Conservation (phyloP, 2,113 vertebrate genomes). For the Megaceryle torquata region DNA sequence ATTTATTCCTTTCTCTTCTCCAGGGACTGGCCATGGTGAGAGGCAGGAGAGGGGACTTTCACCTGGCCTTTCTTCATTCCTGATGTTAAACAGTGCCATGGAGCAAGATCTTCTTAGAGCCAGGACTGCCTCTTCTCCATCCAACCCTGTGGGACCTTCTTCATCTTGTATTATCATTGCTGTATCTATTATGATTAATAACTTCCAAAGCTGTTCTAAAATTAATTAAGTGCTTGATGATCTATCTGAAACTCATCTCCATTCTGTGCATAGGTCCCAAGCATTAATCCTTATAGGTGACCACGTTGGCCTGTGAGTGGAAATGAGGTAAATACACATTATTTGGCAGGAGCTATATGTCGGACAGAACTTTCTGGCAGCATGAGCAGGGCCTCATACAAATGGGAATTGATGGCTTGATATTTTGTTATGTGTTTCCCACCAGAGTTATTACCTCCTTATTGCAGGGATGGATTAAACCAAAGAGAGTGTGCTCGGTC, state of each 20-base stretch:
- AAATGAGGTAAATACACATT: background rate
- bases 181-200: background rate
- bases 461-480: background rate
- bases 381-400: background rate
- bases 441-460: background rate
- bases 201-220: background rate
- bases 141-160: background rate
- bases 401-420: constrained; percentile 28
- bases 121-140: background rate
- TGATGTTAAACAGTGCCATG: background rate
- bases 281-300: background rate
- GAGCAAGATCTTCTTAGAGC: background rate
- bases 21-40: background rate
- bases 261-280: background rate
- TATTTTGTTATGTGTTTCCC: background rate
- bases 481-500: rapidly evolving
- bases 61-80: background rate
- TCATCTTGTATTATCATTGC: background rate
- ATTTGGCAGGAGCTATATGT: background rate
- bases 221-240: background rate
- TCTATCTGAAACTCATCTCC: constrained; percentile 46
- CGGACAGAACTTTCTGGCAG: background rate
- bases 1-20: background rate
- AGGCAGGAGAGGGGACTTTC: background rate
- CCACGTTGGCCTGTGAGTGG: background rate